Conservation (phyloP, 2,888 invertebrate genomes). For the Eupeodes latifasciatus region DNA sequence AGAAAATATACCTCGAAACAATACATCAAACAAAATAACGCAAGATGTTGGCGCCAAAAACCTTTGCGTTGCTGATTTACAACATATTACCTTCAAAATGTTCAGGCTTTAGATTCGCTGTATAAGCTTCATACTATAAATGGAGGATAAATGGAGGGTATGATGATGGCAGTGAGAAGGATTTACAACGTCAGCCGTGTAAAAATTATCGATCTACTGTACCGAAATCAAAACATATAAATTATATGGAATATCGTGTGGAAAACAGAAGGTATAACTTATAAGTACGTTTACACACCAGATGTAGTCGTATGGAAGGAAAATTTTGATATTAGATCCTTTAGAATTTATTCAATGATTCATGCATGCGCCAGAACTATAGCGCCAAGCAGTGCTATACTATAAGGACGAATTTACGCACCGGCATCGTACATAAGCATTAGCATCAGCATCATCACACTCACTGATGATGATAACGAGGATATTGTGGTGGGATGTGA, state of each 20-base stretch:
- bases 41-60: constrained; percentile 24
- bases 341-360: constrained; percentile 20
- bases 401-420: neutral
- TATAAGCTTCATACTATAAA: no score
- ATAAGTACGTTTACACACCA: no score
- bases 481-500: no score
- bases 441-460: neutral
- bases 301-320: neutral
- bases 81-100: constrained; percentile 9
- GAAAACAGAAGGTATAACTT: neutral
- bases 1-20: neutral
- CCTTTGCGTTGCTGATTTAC: constrained; percentile 2
- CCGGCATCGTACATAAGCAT: neutral
- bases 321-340: constrained; percentile 12
- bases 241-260: constrained; percentile 5
- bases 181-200: constrained; percentile 6
- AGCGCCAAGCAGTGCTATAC: neutral
- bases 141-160: neutral
- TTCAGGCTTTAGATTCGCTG: neutral
- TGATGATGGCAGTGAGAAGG: neutral
- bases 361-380: neutral
- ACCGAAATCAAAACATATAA: constrained; percentile 30
- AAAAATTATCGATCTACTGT: constrained; percentile 32
- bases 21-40: constrained; percentile 15
- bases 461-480: neutral